These are phyloP conservation scores for Leucophora obtusa DNA, from an alignment of 2,888 invertebrate species.

Conservation along the genomic window DNA sequence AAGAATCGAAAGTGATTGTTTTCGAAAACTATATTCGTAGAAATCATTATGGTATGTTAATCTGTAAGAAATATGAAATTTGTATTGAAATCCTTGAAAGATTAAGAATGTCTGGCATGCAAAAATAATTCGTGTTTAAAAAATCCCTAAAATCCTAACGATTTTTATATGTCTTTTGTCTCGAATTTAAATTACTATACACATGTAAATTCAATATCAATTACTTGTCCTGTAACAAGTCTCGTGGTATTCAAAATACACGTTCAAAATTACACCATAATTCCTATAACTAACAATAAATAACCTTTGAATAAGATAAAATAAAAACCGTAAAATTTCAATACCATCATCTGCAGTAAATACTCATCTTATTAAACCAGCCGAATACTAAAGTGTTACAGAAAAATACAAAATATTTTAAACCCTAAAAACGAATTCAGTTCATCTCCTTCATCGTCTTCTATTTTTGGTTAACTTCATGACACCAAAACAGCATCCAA, in stretches of 20 bases:
- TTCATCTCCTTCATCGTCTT: background rate
- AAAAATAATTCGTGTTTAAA: no score
- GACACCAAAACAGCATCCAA: background rate
- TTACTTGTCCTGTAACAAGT: background rate
- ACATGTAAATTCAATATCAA: background rate
- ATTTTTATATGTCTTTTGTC: background rate
- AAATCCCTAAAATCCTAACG: no score
- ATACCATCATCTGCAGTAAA: constrained; percentile 2
- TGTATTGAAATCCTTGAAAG: background rate
- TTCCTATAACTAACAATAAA: constrained; percentile 26
- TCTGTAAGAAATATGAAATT: no score
- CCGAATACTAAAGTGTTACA: background rate
- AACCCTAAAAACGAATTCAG: constrained; percentile 33
- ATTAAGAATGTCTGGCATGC: background rate
- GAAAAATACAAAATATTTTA: constrained; percentile 48
- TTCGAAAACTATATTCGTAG: no score
- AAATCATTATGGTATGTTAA: no score
- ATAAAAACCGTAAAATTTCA: background rate
- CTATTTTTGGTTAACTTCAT: background rate
- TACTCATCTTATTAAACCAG: background rate
- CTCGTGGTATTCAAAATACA: background rate
- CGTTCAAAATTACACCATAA: constrained; percentile 25
- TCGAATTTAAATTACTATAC: background rate
- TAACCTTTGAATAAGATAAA: background rate
- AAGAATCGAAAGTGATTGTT: no score